Percentiles rank a stretch among this genome's conserved stretches.
phyloP scores from a whole-genome alignment of 2,888 invertebrate species.

The Drosophila paranaensis region DNA sequence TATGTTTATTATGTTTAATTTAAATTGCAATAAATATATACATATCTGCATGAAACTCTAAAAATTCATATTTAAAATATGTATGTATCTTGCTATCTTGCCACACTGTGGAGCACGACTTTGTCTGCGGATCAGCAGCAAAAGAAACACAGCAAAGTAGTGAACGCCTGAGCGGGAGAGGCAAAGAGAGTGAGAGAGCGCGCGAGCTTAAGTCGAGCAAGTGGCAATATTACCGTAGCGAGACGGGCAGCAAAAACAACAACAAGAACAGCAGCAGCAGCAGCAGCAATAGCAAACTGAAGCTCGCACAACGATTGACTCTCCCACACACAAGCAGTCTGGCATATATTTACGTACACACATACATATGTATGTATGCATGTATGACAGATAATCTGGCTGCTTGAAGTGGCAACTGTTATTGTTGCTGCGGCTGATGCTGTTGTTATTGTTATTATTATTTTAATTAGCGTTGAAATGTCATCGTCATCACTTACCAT shows the following conservation, averaged over 20 bases:
- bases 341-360: neutral
- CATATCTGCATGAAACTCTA: neutral
- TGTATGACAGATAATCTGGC: conserved; percentile 63
- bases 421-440: conserved; percentile 49
- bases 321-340: conserved; percentile 39
- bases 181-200: conserved; percentile 20
- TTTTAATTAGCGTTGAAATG: conserved; percentile 77
- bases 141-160: conserved; percentile 28
- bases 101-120: conserved; percentile 33
- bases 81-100: conserved; percentile 13
- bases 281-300: conserved; percentile 24
- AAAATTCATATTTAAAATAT: neutral
- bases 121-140: conserved; percentile 54
- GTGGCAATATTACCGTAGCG: conserved; percentile 72
- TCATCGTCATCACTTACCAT: conserved; percentile 63
- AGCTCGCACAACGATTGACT: conserved; percentile 49
- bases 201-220: conserved; percentile 55
- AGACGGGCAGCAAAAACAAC: conserved; percentile 23
- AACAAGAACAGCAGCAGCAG: conserved; percentile 11
- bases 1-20: neutral
- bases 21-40: neutral
- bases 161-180: conserved; percentile 7
- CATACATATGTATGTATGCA: conserved; percentile 1
- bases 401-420: conserved; percentile 73
- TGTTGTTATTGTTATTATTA: conserved; percentile 72